phyloP scores from a whole-genome alignment of 2,113 vertebrate species.

The Sprattus sprattus region DNA sequence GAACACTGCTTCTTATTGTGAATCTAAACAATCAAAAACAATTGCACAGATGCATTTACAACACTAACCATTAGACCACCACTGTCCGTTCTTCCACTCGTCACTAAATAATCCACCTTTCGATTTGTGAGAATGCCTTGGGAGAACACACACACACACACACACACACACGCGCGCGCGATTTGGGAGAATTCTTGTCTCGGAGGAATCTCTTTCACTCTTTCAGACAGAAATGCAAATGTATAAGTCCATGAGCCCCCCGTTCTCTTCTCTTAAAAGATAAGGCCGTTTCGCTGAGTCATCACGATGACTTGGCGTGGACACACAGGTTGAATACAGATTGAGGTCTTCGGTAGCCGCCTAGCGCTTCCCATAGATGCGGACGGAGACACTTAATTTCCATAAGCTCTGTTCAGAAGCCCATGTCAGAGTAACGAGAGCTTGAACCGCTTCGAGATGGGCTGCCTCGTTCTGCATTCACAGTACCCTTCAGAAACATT shows the following conservation, averaged over 20 bases:
- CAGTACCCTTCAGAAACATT: background rate
- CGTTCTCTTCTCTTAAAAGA: background rate
- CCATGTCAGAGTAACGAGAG: background rate
- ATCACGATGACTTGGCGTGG: conserved; percentile 54
- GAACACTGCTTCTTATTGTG: background rate
- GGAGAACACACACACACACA: too few relatives aligned
- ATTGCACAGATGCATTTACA: background rate
- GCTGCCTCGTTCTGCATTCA: background rate
- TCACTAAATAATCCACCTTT: background rate
- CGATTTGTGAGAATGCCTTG: background rate
- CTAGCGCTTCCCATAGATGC: conserved; percentile 49
- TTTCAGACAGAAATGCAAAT: background rate
- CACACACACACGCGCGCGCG: too few relatives aligned
- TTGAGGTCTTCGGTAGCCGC: conserved; percentile 27
- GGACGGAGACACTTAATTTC: conserved; percentile 36
- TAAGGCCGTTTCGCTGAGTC: conserved; percentile 64
- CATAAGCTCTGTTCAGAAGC: conserved; percentile 27
- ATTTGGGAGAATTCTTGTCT: background rate
- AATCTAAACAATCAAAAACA: background rate
- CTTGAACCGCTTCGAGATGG: background rate
- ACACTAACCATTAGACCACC: background rate
- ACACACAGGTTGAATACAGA: conserved; percentile 60
- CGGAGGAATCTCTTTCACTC: background rate
- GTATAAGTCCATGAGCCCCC: background rate
- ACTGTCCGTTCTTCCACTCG: background rate